A percentile compares a stretch with the other conserved stretches of the same genome.
Conservation (phyloP, 2,888 invertebrate genomes). For the Clitarchus hookeri region DNA sequence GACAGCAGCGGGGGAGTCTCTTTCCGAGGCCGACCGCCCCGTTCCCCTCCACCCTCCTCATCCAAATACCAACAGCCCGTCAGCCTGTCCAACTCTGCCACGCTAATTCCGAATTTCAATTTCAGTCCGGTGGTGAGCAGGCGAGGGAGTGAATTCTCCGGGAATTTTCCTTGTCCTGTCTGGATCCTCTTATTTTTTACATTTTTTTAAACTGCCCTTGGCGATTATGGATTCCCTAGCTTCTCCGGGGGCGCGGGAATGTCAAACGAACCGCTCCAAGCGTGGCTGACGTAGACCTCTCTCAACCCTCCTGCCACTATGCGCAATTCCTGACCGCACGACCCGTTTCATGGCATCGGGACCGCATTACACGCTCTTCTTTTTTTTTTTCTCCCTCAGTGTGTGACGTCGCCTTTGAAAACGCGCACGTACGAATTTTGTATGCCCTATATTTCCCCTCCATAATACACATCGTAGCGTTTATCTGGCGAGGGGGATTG, state of each 20-base stretch:
- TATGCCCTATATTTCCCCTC: background rate
- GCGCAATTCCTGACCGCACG: background rate
- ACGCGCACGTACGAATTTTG: background rate
- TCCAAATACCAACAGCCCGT: no score
- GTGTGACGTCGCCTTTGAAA: background rate
- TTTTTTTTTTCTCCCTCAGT: background rate
- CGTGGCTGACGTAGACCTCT: background rate
- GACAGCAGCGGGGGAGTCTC: background rate
- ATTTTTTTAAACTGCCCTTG: background rate
- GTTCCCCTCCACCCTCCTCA: background rate
- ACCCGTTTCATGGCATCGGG: background rate
- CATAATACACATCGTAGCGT: no score
- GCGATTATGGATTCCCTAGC: background rate
- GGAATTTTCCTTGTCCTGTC: background rate
- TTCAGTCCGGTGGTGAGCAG: background rate
- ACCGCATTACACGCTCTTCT: background rate
- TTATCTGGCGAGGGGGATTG: no score
- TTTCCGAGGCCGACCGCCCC: background rate
- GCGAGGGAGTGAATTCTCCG: background rate
- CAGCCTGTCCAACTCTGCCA: no score
- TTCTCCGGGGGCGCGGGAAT: background rate
- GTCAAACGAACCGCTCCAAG: background rate
- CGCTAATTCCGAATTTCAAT: background rate
- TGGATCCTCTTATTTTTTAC: background rate
- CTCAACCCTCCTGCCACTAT: background rate